phyloP scores from a whole-genome alignment of 2,113 vertebrate species.

The Aphyosemion australe region DNA sequence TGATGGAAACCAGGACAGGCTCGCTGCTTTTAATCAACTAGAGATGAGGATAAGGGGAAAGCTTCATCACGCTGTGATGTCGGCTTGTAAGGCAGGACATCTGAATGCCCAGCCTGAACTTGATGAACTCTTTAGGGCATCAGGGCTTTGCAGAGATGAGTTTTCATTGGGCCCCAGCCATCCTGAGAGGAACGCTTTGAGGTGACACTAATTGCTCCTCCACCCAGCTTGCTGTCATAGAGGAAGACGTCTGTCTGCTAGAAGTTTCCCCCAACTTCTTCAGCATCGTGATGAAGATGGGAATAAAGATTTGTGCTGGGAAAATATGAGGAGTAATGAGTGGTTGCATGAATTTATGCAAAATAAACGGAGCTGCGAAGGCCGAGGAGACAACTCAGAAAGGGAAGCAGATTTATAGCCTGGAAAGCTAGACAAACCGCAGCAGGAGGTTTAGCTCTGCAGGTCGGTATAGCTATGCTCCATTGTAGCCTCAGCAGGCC shows the following conservation, averaged over 20 bases:
- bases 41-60: conserved; percentile 69
- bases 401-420: conserved; percentile 38
- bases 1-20: conserved; percentile 56
- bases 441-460: background rate
- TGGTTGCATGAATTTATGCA: conserved; percentile 70
- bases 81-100: conserved; percentile 67
- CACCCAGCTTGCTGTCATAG: conserved; percentile 72
- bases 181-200: conserved; percentile 73
- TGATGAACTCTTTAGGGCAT: conserved; percentile 78
- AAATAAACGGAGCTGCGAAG: conserved; percentile 56
- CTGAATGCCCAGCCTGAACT: conserved; percentile 75
- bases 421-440: conserved; percentile 16
- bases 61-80: conserved; percentile 65
- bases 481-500: no score
- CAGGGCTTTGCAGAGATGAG: conserved; percentile 69
- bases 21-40: conserved; percentile 72
- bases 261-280: conserved; percentile 51
- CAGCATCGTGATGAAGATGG: conserved; percentile 52
- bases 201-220: conserved; percentile 81
- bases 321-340: conserved; percentile 61
- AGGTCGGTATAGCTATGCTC: no score
- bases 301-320: conserved; percentile 35
- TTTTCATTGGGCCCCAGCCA: conserved; percentile 63
- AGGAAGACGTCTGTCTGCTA: conserved; percentile 59
- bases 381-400: conserved; percentile 23